Base-by-base conservation (phyloP, 2,113 vertebrate genomes). In the Chloebia gouldiae region DNA sequence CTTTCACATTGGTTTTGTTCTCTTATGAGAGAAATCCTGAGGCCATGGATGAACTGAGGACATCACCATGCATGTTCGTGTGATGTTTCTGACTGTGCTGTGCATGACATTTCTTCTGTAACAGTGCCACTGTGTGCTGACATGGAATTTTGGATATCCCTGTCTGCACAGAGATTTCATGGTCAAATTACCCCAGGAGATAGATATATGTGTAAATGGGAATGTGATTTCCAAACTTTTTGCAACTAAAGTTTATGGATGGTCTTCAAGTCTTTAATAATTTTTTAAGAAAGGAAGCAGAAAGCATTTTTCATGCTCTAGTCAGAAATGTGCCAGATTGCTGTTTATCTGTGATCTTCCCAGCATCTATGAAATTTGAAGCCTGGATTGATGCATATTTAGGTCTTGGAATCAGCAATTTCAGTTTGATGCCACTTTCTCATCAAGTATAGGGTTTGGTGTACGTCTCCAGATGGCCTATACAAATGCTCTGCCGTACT, bases 381-480 rank as follows among this genome's bases (percentile, higher is more conserved):
- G 90, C 92, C 78, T 92, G 81, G 72, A 95, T 86, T 95, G 95
- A 96, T 97, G 96, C 97, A 97, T 97, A 97, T 98, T 97, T 98
- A 97, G 94, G 71, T 72, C 83, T 95, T 95, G 96, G 88, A 97
- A 97, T 97, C 97, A 86, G 75, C 97, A 96, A 93, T 97, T 97
- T 95, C 96, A 93, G 70, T 95, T 98, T 97, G 97, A 97, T 98
- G 97, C 95, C 93, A 97, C 93, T 96, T 97, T 97, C 97, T 97
- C 97, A 96, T 98, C 96, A 95, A 97, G 96, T 56, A 92, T 97
- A 96, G 91, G 95, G 91, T 93, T 92, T 95, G 96, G 93, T 95
- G 60, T 88, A 96, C 94, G 88, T 97, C 96, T 98, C 98, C 98
- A 98, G 98, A 98, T 98, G 98, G 98, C 96, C 98, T 97, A 97